Percentiles rank a stretch among this genome's conserved stretches.
phyloP scores from a whole-genome alignment of 2,797 vertebrate species.

The Alcedo quadribrachys region DNA sequence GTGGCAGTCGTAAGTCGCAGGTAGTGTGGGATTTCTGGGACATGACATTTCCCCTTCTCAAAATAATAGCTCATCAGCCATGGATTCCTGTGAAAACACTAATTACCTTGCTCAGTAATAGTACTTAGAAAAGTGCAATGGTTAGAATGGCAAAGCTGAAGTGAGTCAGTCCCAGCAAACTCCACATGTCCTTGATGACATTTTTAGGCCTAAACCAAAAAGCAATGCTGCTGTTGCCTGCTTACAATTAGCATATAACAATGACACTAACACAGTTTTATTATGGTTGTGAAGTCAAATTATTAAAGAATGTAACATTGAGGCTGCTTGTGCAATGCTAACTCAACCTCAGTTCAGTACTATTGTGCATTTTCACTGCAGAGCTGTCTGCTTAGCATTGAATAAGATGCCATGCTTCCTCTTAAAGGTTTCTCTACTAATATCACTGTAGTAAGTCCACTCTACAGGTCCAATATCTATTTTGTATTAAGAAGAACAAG shows the following conservation, averaged over 20 bases:
- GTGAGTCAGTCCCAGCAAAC: neutral
- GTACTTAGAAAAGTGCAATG: neutral
- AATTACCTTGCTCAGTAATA: neutral
- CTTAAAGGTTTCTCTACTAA: neutral
- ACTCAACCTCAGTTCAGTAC: neutral
- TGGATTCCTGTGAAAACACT: neutral
- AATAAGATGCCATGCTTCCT: neutral
- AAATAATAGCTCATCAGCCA: neutral
- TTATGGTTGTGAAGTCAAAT: neutral
- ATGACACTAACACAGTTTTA: neutral
- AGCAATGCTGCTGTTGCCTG: neutral
- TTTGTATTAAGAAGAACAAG: neutral
- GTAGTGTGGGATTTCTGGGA: neutral
- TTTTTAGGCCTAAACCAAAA: neutral
- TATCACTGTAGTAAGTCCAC: neutral
- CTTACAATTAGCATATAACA: neutral
- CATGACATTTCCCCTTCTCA: neutral
- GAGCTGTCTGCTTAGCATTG: neutral
- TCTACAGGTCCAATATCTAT: neutral
- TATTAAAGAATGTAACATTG: neutral
- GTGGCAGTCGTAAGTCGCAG: fast-evolving
- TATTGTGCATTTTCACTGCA: neutral
- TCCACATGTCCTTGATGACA: neutral
- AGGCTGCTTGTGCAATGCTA: neutral
- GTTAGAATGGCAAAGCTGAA: neutral